phyloP scores from a whole-genome alignment of 2,888 invertebrate genomes.

The Choreutis nemorana region DNA sequence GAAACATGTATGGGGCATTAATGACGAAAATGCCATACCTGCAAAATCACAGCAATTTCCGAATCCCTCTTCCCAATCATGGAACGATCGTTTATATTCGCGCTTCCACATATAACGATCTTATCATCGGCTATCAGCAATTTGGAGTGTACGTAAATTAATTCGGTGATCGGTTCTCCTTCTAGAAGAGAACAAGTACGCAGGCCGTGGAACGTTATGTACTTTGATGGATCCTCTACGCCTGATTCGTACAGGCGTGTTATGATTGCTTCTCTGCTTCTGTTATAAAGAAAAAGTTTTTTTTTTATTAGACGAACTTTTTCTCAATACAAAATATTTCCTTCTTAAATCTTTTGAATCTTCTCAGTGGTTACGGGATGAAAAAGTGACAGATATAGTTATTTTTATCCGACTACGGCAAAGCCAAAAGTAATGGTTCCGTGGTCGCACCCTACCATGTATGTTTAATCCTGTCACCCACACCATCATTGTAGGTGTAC shows the following conservation, averaged over 20 bases:
- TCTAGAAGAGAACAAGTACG: constrained; percentile 82
- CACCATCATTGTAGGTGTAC: no score
- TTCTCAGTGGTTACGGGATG: no score
- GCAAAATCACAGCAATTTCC: constrained; percentile 89
- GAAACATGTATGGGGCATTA: no score
- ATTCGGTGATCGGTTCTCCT: constrained; percentile 86
- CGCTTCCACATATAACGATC: constrained; percentile 93
- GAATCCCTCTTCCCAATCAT: constrained; percentile 94
- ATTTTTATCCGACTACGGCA: no score
- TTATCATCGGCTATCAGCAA: constrained; percentile 94
- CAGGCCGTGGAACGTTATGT: constrained; percentile 91
- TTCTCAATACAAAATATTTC: no score
- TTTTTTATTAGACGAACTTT: no score
- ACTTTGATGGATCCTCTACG: constrained; percentile 80
- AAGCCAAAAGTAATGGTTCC: no score
- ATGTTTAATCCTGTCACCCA: no score
- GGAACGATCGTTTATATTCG: constrained; percentile 97
- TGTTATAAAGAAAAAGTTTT: constrained; percentile 23
- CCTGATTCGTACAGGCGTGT: constrained; percentile 80
- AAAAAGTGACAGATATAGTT: no score
- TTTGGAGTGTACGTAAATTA: constrained; percentile 98
- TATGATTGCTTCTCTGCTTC: constrained; percentile 86
- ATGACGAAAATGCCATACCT: no score
- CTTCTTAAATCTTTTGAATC: no score
- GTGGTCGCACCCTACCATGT: no score